A percentile compares a stretch with the other conserved stretches of the same genome.
Conservation (phyloP, 2,113 vertebrate genomes). For the Chamaetylas fuelleborni region DNA sequence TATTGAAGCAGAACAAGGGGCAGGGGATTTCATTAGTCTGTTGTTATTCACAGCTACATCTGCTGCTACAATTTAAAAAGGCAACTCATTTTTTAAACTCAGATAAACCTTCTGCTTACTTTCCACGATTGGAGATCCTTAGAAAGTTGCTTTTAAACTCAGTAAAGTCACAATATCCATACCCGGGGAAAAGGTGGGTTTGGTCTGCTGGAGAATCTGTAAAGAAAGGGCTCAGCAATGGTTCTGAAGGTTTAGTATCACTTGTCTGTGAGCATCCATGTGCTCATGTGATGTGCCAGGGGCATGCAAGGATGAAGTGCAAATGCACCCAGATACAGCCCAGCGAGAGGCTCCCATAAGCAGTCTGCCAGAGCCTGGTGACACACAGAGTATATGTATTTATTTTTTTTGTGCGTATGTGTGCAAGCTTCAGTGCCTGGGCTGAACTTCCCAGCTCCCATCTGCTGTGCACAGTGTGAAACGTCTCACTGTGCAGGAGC, state of each 20-base stretch:
- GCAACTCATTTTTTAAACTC: not conserved
- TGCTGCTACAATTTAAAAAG: not conserved
- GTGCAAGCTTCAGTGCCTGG: constrained; percentile 4
- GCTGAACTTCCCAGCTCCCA: constrained; percentile 25
- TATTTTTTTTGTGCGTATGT: not conserved
- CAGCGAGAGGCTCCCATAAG: not conserved
- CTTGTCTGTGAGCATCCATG: not conserved
- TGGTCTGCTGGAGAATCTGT: not conserved
- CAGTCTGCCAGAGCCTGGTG: not conserved
- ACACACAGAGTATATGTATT: not conserved
- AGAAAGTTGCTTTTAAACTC: not conserved
- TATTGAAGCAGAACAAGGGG: not conserved
- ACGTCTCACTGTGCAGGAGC: not conserved
- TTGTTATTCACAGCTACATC: not conserved
- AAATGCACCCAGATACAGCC: not conserved
- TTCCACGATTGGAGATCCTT: not conserved
- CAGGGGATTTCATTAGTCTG: not conserved
- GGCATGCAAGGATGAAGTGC: not conserved
- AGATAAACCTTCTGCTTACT: not conserved
- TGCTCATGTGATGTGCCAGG: not conserved
- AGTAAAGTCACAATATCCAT: not conserved
- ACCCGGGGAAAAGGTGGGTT: not conserved
- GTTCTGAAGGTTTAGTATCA: not conserved
- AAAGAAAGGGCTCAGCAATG: not conserved
- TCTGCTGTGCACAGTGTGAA: constrained; percentile 49